Evolutionary conservation across 2,113 vertebrate species (phyloP).

Genomic region (Lagenorhynchus albirostris): DNA sequence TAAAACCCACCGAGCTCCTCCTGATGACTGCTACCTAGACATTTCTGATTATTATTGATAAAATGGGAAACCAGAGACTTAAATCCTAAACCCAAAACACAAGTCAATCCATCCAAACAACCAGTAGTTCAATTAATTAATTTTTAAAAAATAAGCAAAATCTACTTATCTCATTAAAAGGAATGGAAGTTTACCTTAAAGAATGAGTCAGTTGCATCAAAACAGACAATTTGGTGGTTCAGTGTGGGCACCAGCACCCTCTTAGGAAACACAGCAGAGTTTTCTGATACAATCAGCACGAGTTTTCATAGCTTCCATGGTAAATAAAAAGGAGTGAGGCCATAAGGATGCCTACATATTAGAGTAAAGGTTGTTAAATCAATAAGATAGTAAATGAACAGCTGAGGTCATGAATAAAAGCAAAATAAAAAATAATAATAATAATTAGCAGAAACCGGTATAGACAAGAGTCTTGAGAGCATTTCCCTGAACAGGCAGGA

Average conservation of each 20-base stretch:
- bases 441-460: neutral
- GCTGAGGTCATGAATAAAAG: conserved; percentile 39
- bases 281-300: neutral
- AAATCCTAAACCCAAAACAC: neutral
- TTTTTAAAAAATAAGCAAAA: neutral
- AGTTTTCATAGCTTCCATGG: neutral
- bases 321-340: neutral
- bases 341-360: conserved; percentile 24
- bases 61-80: neutral
- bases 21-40: neutral
- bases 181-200: neutral
- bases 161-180: neutral
- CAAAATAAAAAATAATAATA: neutral
- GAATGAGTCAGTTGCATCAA: neutral
- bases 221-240: neutral
- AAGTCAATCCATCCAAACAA: neutral
- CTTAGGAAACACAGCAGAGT: neutral
- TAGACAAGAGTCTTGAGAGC: neutral
- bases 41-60: conserved; percentile 5
- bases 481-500: conserved; percentile 33
- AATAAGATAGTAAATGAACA: conserved; percentile 38
- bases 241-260: neutral
- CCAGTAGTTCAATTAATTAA: neutral
- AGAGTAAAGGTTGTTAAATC: conserved; percentile 46
- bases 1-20: neutral